These are phyloP conservation scores for Columba livia DNA, from an alignment of 2,113 vertebrate genomes.

Conservation along the genomic window DNA sequence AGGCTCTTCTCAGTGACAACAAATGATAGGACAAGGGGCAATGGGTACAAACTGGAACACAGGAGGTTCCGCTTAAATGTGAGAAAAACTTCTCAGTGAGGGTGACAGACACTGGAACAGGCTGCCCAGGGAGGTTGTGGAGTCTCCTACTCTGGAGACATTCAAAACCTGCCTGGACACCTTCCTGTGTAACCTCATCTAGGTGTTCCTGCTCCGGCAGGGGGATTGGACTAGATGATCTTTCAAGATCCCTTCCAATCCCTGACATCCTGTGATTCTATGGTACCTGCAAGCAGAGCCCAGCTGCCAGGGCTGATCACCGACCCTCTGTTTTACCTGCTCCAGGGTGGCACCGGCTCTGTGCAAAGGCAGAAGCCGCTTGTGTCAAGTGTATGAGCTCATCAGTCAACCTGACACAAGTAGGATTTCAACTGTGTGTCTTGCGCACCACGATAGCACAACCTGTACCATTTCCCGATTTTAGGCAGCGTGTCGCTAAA, in stretches of 20 bases:
- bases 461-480: rapidly evolving
- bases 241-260: no score
- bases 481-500: rapidly evolving
- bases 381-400: neutral
- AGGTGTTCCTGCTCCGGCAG: no score
- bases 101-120: no score
- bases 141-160: no score
- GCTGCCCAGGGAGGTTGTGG: no score
- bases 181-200: no score
- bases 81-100: no score
- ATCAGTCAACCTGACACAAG: rapidly evolving
- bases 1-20: neutral
- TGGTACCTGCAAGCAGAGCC: neutral
- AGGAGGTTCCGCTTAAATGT: neutral
- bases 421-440: rapidly evolving
- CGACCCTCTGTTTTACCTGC: rapidly evolving
- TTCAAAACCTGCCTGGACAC: no score
- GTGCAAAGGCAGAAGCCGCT: neutral
- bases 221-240: no score
- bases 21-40: neutral
- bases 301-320: rapidly evolving
- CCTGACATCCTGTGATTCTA: no score
- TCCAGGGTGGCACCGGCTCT: rapidly evolving
- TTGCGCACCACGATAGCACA: rapidly evolving
- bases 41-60: neutral